Conservation (phyloP, 2,888 invertebrate genomes). For the Microchrysa polita region DNA sequence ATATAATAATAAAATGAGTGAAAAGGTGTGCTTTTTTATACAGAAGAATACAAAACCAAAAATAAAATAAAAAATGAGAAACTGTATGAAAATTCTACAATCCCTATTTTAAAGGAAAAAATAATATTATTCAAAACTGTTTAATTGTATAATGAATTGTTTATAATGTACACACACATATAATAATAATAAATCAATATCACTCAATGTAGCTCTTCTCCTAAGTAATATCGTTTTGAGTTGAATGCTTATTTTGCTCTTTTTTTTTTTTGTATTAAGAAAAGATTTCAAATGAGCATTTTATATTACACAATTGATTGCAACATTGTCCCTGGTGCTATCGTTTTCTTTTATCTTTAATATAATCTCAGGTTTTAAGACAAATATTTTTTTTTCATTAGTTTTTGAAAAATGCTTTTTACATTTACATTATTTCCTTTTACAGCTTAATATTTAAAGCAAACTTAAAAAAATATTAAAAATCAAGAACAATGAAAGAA, state of each 20-base stretch:
- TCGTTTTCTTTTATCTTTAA: conserved; percentile 18
- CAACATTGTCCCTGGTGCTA: conserved; percentile 30
- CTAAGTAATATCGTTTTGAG: too few species aligned
- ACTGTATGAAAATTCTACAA: background rate
- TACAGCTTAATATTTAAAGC: too few species aligned
- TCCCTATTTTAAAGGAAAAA: background rate
- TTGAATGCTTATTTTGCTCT: background rate
- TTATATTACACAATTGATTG: conserved; percentile 13
- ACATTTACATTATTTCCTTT: too few species aligned
- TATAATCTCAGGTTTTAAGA: background rate
- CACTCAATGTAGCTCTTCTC: conserved; percentile 38
- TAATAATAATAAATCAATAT: conserved; percentile 20
- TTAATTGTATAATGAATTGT: background rate
- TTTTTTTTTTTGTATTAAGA: too few species aligned
- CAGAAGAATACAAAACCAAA: background rate
- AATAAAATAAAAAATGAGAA: background rate
- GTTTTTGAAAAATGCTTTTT: background rate
- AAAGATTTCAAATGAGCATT: background rate
- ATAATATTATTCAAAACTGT: conserved; percentile 5
- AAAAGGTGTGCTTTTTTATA: background rate
- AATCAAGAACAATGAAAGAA: too few species aligned
- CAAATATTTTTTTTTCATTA: background rate
- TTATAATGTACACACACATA: conserved; percentile 1
- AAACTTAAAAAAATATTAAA: too few species aligned
- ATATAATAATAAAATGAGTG: background rate